These are phyloP conservation scores for Brachionus paranguensis DNA, from an alignment of 1,140 invertebrate species.

Conservation along the genomic window DNA sequence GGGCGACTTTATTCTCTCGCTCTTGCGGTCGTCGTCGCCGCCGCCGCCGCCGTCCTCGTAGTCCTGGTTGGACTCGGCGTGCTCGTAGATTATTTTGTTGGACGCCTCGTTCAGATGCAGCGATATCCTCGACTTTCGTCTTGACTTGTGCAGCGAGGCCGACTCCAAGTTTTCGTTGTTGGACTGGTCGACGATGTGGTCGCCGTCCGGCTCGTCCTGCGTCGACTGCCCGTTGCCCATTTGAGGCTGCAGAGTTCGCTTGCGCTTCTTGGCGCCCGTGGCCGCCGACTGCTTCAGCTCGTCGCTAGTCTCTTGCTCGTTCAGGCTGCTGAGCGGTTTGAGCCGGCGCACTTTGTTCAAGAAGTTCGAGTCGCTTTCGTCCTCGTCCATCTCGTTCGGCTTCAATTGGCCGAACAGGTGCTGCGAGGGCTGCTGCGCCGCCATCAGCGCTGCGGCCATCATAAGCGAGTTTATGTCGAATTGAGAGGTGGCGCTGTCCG, in stretches of 20 bases:
- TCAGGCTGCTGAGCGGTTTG: not conserved
- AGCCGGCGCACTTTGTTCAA: slow-evolving; percentile 26
- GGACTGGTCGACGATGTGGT: slow-evolving; percentile 1
- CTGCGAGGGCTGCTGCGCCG: not conserved
- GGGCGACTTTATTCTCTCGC: not conserved
- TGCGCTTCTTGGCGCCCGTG: slow-evolving; percentile 31
- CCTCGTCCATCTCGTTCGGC: not conserved
- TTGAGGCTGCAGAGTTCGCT: not conserved
- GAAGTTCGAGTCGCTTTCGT: slow-evolving; percentile 37
- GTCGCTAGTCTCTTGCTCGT: not conserved
- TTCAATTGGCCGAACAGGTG: not conserved
- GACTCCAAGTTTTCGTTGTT: slow-evolving; percentile 31
- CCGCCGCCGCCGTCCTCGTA: not conserved
- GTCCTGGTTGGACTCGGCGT: not conserved
- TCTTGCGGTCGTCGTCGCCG: not conserved
- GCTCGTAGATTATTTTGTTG: not conserved
- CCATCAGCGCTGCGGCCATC: slow-evolving; percentile 32
- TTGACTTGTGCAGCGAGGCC: not conserved
- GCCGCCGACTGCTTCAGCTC: not conserved
- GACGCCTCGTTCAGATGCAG: not conserved
- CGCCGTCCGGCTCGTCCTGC: slow-evolving; percentile 18
- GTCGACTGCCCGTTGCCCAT: not conserved
- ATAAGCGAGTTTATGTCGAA: slow-evolving; percentile 40
- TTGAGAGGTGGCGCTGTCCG: not conserved
- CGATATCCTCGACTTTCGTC: slow-evolving; percentile 10